Percentiles rank a stretch among this genome's conserved stretches.
phyloP scores from a whole-genome alignment of 2,888 invertebrate species.

The Actias luna region DNA sequence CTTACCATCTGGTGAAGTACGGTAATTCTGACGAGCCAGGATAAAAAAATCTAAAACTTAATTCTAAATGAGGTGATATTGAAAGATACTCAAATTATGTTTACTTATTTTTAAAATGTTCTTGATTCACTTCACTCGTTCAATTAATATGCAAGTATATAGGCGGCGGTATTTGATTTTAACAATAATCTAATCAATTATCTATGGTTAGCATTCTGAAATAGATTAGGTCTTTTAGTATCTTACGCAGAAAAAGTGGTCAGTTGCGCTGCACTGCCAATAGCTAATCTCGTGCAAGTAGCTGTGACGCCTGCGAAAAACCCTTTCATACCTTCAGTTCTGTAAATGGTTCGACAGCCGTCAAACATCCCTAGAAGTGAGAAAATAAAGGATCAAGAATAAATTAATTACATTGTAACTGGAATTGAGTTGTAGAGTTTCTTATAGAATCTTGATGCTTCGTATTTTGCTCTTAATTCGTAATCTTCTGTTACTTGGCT shows the following conservation, averaged over 20 bases:
- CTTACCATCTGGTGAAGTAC: too few species aligned
- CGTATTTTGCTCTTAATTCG: too few species aligned
- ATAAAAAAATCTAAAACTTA: too few species aligned
- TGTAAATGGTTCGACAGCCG: slow-evolving; percentile 76
- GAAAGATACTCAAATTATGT: neutral
- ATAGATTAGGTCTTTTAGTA: neutral
- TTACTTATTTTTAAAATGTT: neutral
- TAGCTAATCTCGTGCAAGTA: slow-evolving; percentile 86
- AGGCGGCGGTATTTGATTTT: neutral
- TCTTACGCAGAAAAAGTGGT: slow-evolving; percentile 87
- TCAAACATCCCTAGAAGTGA: slow-evolving; percentile 69
- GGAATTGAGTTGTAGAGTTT: too few species aligned
- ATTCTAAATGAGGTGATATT: too few species aligned
- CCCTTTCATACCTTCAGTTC: slow-evolving; percentile 81
- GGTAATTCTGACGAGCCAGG: too few species aligned
- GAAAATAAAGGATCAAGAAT: neutral
- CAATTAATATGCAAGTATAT: neutral
- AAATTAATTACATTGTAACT: neutral
- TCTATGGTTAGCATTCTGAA: neutral
- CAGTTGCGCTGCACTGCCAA: slow-evolving; percentile 92
- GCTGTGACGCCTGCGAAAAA: slow-evolving; percentile 90
- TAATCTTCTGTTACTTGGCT: too few species aligned
- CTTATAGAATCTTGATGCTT: too few species aligned
- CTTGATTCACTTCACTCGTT: neutral
- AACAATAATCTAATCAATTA: neutral